Conservation (phyloP, 2,797 vertebrate species). For the Danio tinwini region DNA sequence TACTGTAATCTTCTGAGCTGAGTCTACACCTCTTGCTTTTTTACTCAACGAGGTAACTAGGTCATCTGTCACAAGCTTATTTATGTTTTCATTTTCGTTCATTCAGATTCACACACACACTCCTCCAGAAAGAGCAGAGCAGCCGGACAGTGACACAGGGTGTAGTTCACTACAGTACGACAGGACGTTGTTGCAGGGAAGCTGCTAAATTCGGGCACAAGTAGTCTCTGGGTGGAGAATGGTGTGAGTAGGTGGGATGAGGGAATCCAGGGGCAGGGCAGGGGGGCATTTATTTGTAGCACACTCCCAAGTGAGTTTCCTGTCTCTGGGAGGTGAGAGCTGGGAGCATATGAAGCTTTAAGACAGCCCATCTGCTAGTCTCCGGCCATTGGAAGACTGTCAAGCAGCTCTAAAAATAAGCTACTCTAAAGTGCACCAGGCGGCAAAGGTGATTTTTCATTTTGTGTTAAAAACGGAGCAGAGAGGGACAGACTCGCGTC, state of each 20-base stretch:
- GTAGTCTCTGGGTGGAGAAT: constrained; percentile 45
- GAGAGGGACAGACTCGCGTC: constrained; percentile 57
- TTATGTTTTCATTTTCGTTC: constrained; percentile 7
- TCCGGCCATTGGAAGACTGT: constrained; percentile 93
- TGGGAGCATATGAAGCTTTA: constrained; percentile 94
- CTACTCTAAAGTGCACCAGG: constrained; percentile 85
- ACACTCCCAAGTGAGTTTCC: constrained; percentile 91
- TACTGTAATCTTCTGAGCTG: no score
- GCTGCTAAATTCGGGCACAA: constrained; percentile 52
- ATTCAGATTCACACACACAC: not conserved
- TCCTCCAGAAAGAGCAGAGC: constrained; percentile 43
- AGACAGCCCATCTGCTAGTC: constrained; percentile 98
- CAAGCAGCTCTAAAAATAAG: constrained; percentile 93
- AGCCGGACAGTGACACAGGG: constrained; percentile 23
- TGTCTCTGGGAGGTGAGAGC: constrained; percentile 93
- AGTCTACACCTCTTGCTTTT: no score
- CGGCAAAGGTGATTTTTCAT: constrained; percentile 91
- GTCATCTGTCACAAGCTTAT: not conserved
- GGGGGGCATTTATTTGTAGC: constrained; percentile 84
- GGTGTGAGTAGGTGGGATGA: constrained; percentile 46
- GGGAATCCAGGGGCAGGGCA: constrained; percentile 59
- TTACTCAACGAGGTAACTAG: not conserved
- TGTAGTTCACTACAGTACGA: constrained; percentile 40
- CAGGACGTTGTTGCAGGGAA: constrained; percentile 56
- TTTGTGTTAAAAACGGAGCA: constrained; percentile 78